These are phyloP conservation scores for Mythimna impura DNA, from an alignment of 2,888 invertebrate genomes.

Conservation along the genomic window DNA sequence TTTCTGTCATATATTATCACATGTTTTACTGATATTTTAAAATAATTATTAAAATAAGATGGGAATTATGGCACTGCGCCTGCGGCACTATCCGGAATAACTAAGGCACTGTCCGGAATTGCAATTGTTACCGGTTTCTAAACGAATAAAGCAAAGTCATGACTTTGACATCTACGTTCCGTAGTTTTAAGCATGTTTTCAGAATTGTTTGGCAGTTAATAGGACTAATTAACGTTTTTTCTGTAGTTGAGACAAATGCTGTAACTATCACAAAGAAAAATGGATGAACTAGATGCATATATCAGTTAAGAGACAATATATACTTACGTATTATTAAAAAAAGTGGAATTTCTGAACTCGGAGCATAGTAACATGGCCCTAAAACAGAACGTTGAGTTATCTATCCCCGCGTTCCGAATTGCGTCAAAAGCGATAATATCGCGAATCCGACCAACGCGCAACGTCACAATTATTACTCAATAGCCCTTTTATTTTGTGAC, in stretches of 20 bases:
- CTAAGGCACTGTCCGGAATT: neutral
- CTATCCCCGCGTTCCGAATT: no score
- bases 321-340: neutral
- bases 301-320: neutral
- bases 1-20: neutral
- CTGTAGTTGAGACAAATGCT: neutral
- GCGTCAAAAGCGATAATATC: no score
- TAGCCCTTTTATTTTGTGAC: no score
- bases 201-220: neutral
- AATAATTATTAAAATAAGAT: neutral
- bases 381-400: neutral
- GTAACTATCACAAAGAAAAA: neutral
- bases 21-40: neutral
- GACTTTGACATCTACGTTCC: slow-evolving; percentile 23
- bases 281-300: neutral
- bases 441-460: no score
- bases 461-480: no score
- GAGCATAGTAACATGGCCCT: neutral
- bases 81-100: no score
- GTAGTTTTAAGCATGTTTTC: neutral
- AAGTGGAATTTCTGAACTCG: neutral
- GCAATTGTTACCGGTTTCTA: neutral
- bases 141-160: slow-evolving; percentile 10
- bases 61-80: neutral
- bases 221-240: neutral